Conservation (phyloP, 2,888 invertebrate genomes). For the Phoenoteleia sp. region DNA sequence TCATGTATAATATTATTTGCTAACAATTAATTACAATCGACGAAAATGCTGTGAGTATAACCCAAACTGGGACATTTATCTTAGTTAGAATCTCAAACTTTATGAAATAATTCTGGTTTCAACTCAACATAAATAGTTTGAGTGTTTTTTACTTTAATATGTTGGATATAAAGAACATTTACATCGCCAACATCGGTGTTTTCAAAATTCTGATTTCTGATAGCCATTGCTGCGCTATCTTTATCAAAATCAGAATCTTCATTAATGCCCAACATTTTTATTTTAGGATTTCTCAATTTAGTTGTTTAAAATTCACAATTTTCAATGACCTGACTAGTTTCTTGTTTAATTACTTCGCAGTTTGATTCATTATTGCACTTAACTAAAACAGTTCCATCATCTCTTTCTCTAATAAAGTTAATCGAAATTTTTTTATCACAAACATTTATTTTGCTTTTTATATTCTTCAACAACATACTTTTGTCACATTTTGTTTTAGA, state of each 20-base stretch:
- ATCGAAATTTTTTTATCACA: slow-evolving; percentile 12
- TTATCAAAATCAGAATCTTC: background rate
- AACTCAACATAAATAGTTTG: slow-evolving; percentile 8
- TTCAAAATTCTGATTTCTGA: slow-evolving; percentile 13
- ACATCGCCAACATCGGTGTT: background rate
- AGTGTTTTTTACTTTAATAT: background rate
- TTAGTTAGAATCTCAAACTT: no score
- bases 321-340: no score
- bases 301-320: slow-evolving; percentile 3
- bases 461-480: background rate
- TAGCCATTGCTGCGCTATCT: background rate
- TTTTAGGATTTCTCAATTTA: slow-evolving; percentile 15
- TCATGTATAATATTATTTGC: no score
- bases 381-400: slow-evolving; percentile 12
- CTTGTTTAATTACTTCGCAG: background rate
- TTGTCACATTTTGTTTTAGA: background rate
- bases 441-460: slow-evolving; percentile 24
- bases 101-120: background rate
- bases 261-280: slow-evolving; percentile 32
- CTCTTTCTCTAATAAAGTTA: slow-evolving; percentile 13
- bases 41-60: no score
- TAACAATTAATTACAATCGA: no score
- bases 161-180: slow-evolving; percentile 1
- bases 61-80: no score
- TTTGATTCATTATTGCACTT: slow-evolving; percentile 10